Evolutionary conservation across 2,797 vertebrate genomes (phyloP), one percentile per base, ranked within the genome.

Genomic region (Rhinichthys osculus): DNA sequence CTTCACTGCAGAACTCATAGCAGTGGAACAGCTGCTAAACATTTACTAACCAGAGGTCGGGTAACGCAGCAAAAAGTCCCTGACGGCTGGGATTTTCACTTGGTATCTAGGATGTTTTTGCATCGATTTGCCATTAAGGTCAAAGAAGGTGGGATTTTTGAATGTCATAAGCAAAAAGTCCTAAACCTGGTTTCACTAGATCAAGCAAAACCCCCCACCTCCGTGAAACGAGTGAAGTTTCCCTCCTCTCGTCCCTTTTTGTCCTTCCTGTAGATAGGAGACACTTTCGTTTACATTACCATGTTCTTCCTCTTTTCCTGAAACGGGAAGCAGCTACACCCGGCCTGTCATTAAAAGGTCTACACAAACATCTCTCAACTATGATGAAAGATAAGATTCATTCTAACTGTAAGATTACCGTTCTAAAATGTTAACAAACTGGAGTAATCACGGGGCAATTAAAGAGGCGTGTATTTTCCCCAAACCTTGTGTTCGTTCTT

Each of bases 271-370:
- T 78, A 72, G 79, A 87, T 54, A 67, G 59, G 30, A 64, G n/a
- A 76, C 70, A 6, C n/a, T 67, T 52, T 89, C 69, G 7, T 80
- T 83, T 62, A 80, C 54, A 33, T 30, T 47, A 73, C 23, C 16
- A 13, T 11, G 76, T 78, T 73, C 72, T 85, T 85, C 87, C 84
- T 73, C 23, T 83, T 86, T 54, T 42, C 66, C 85, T 35, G 30
- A 76, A 85, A 80, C 79, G 80, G 85, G 85, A 88, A 86, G 42
- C 73, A 19, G 79, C 79, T 85, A 81, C 74, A 33, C 88, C 83
- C 52, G n/a, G 69, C 2, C 79, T 21, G 52, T 82, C 66, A 82
- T 82, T 69, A 82, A 84, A 84, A 78, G 72, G 52, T 59, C 27
- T 59, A 59, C n/a, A 81, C 80, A 80, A 69, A 42, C 50, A 64